Conservation (phyloP, 2,888 invertebrate genomes). For the Scaptomyza parva region DNA sequence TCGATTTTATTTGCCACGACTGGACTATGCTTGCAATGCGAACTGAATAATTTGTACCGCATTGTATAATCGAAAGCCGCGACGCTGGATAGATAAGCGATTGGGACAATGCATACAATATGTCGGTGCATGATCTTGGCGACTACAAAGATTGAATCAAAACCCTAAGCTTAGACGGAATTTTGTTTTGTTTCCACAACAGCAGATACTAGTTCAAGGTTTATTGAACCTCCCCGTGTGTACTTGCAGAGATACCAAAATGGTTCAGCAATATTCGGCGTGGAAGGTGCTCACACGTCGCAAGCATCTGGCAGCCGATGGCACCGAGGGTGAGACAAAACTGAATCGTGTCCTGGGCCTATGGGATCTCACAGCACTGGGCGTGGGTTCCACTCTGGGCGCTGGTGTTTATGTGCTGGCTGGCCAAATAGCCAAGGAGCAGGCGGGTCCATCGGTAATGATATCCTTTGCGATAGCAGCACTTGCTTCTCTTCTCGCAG, state of each 20-base stretch:
- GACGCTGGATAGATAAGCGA: conserved; percentile 38
- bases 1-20: conserved; percentile 33
- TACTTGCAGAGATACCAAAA: conserved; percentile 43
- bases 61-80: conserved; percentile 52
- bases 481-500: conserved; percentile 92
- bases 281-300: conserved; percentile 84
- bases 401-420: conserved; percentile 95
- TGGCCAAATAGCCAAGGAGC: conserved; percentile 90
- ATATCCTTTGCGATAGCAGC: conserved; percentile 95
- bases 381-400: conserved; percentile 92
- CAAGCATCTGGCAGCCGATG: conserved; percentile 76
- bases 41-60: conserved; percentile 60
- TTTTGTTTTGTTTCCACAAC: conserved; percentile 17
- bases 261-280: conserved; percentile 78
- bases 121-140: conserved; percentile 62
- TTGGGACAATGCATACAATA: conserved; percentile 30
- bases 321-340: conserved; percentile 77
- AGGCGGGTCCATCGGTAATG: conserved; percentile 94
- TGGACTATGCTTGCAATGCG: conserved; percentile 51
- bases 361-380: conserved; percentile 91
- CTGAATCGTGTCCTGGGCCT: conserved; percentile 82
- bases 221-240: conserved; percentile 48
- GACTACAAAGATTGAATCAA: conserved; percentile 20
- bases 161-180: conserved; percentile 42
- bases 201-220: conserved; percentile 29